phyloP scores from a whole-genome alignment of 2,113 vertebrate species.

The Nycticryphes semicollaris region DNA sequence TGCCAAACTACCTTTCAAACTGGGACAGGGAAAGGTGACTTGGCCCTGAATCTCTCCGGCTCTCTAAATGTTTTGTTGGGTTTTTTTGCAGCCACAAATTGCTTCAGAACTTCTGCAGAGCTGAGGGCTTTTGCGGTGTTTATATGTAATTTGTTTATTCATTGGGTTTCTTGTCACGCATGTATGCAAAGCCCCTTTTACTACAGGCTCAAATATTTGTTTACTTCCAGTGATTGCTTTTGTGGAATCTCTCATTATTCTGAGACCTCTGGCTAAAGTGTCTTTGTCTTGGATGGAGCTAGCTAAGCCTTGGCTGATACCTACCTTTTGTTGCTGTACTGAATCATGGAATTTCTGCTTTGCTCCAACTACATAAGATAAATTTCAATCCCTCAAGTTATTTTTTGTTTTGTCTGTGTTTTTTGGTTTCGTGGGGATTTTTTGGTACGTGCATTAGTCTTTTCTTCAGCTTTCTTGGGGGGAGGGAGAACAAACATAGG shows the following conservation, averaged over 20 bases:
- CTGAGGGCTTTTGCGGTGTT: neutral
- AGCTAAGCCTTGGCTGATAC: neutral
- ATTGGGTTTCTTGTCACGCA: slow-evolving; percentile 11
- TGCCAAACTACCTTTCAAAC: neutral
- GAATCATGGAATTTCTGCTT: neutral
- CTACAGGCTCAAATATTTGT: slow-evolving; percentile 27
- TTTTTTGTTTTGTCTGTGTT: neutral
- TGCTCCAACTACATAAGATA: neutral
- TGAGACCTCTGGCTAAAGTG: slow-evolving; percentile 10
- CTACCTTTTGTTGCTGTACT: neutral
- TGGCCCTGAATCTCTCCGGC: neutral
- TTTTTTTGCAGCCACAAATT: neutral
- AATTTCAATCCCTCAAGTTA: neutral
- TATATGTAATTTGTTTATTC: slow-evolving; percentile 15
- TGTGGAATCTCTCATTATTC: slow-evolving; percentile 1
- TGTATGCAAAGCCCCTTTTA: slow-evolving; percentile 18
- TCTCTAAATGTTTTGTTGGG: neutral
- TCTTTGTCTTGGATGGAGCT: slow-evolving; percentile 33
- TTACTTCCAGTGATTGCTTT: slow-evolving; percentile 22
- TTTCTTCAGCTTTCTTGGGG: neutral
- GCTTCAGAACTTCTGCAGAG: neutral
- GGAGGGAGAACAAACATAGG: neutral
- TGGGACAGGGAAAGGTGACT: neutral
- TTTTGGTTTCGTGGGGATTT: neutral
- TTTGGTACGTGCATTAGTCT: neutral